phyloP scores from a whole-genome alignment of 1,140 invertebrate species.

The Telenomus remus region DNA sequence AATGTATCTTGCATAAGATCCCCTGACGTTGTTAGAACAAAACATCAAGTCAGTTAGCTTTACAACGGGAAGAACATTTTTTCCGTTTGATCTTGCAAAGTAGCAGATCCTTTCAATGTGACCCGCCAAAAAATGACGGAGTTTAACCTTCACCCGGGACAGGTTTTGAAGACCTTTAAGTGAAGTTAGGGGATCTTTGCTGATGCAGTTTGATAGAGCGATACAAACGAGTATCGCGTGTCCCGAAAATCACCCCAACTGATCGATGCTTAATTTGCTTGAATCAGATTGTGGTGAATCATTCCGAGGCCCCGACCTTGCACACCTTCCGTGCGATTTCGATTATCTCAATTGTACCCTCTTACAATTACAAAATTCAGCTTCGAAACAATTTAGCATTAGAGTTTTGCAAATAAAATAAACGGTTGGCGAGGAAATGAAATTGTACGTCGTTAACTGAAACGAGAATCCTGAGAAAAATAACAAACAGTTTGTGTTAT shows the following conservation, averaged over 20 bases:
- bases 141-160: constrained; percentile 39
- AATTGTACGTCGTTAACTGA: too few relatives aligned
- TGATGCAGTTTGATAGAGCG: constrained; percentile 5
- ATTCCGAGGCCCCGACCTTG: constrained; percentile 33
- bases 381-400: too few relatives aligned
- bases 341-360: constrained; percentile 6
- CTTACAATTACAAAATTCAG: too few relatives aligned
- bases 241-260: constrained; percentile 17
- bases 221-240: constrained; percentile 33
- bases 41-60: too few relatives aligned
- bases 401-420: too few relatives aligned
- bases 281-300: constrained; percentile 23
- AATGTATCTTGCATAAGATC: too few relatives aligned
- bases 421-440: too few relatives aligned
- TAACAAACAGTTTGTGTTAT: too few relatives aligned
- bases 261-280: constrained; percentile 34
- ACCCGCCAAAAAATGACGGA: constrained; percentile 11
- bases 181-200: neutral
- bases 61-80: neutral
- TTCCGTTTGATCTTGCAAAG: neutral
- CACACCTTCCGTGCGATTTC: constrained; percentile 15
- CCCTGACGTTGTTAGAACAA: too few relatives aligned
- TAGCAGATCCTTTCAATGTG: too few relatives aligned
- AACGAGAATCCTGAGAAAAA: too few relatives aligned
- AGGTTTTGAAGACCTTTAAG: constrained; percentile 9